phyloP scores from a whole-genome alignment of 2,113 vertebrate species.

The Hydrolagus affinis region DNA sequence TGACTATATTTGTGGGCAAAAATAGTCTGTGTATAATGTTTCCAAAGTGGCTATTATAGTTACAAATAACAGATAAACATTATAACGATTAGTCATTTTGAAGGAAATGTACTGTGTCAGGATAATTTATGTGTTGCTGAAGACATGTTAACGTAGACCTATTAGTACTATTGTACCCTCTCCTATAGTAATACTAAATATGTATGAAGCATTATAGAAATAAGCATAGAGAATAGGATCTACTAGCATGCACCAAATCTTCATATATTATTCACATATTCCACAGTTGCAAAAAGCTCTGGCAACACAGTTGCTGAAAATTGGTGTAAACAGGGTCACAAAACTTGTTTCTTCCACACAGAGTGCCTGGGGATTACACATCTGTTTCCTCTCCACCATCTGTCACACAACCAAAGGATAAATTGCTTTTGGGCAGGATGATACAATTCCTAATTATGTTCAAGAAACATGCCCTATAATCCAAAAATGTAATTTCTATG shows the following conservation, averaged over 20 bases:
- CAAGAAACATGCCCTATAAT: conserved; percentile 18
- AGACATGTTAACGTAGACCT: neutral
- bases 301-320: neutral
- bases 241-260: too few species aligned
- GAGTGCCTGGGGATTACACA: conserved; percentile 2
- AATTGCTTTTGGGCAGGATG: conserved; percentile 3
- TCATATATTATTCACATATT: neutral
- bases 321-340: neutral
- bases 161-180: neutral
- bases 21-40: neutral
- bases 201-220: neutral
- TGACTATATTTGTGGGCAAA: too few species aligned
- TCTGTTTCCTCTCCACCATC: conserved; percentile 26
- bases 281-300: neutral
- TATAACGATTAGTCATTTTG: neutral
- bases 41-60: neutral
- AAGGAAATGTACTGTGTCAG: neutral
- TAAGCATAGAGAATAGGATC: neutral
- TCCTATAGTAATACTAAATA: neutral
- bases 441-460: conserved; percentile 24
- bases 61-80: neutral
- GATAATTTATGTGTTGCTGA: too few species aligned
- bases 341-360: conserved; percentile 11
- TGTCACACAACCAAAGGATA: conserved; percentile 11
- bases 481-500: conserved; percentile 17